Base-by-base conservation (phyloP, 2,888 invertebrate genomes). In the Aleiodes alternator region DNA sequence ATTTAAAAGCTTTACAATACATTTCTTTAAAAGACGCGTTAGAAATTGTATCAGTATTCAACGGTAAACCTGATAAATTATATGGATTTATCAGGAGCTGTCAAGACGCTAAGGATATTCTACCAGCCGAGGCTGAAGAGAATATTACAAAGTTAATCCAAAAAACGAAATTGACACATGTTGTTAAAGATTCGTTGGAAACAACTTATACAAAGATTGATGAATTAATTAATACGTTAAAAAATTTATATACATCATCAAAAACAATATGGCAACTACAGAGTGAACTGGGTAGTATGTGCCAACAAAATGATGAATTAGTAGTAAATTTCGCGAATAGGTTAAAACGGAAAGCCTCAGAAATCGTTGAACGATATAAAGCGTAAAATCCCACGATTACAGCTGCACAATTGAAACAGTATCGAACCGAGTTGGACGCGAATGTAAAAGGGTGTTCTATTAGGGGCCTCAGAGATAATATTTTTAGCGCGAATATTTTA, bases 281-380 rank as follows among this genome's bases (percentile, higher is more conserved):
- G 11, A 69, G 57, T 9, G 51, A 74, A 50, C 51, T 74, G n/a
- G 69, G 74, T 1, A 16, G 14, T 31, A 59, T 74, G 1, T 69
- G n/a, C 50, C 73, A 74, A 69, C 29, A 74, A 5, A 31, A 74
- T 1, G 50, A 56, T 11, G 50, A 74, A 34, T 51, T 57, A 0
- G 74, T 74, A 8, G 51, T 74, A 14, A 48, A 38, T 14, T 74
- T 69, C 38, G 68, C 55, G 12, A 74, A 59, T 38, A 74, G 59
- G 23, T 34, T 74, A 23, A 53, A 69, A 7, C 57, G 55, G 34
- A 59, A 74, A 51, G 69, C 34, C 43, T n/a, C 50, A 4, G 69
- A 74, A 34, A 59, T 69, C 14, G n/a, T 59, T 0, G 69, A 74
- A 69, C 50, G 16, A 1, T 64, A 38, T 14, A 43, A 59, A 51